Percentiles rank a stretch among this genome's conserved stretches.
These are phyloP conservation scores for Dasypolia templi DNA, from an alignment of 2,888 invertebrate genomes.

Conservation along the genomic window DNA sequence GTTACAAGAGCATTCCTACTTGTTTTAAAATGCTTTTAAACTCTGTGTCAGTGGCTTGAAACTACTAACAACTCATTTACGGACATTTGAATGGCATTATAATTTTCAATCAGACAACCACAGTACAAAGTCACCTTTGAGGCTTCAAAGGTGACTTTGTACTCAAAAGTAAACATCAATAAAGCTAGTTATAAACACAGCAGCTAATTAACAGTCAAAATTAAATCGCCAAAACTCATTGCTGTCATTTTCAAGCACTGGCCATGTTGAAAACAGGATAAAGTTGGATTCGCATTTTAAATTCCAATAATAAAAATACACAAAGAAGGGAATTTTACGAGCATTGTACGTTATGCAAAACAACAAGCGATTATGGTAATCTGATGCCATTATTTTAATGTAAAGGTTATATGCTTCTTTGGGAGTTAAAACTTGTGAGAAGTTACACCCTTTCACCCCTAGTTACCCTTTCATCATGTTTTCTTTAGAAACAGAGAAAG, in stretches of 20 bases:
- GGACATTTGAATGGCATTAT: neutral
- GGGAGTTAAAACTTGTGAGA: neutral
- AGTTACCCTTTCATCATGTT: neutral
- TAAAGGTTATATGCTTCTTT: constrained; percentile 30
- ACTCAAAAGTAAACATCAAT: neutral
- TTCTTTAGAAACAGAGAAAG: neutral
- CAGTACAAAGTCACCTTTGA: constrained; percentile 2
- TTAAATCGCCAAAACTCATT: constrained; percentile 15
- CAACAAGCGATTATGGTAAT: constrained; percentile 60
- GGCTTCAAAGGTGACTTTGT: no score
- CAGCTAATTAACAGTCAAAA: constrained; percentile 4
- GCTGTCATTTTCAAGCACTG: constrained; percentile 19
- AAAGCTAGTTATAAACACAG: neutral
- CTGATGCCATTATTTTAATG: constrained; percentile 41
- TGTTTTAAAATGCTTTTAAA: constrained; percentile 22
- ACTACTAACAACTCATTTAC: neutral
- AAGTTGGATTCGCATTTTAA: constrained; percentile 53
- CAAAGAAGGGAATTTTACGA: constrained; percentile 44
- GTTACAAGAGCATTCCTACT: constrained; percentile 7
- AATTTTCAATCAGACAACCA: neutral
- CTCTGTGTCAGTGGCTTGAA: neutral
- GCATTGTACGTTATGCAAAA: constrained; percentile 47
- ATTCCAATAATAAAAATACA: constrained; percentile 55
- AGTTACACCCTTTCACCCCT: constrained; percentile 9
- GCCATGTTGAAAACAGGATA: constrained; percentile 35